Conservation (phyloP, 1,140 invertebrate species). For the Spodoptera litura region DNA sequence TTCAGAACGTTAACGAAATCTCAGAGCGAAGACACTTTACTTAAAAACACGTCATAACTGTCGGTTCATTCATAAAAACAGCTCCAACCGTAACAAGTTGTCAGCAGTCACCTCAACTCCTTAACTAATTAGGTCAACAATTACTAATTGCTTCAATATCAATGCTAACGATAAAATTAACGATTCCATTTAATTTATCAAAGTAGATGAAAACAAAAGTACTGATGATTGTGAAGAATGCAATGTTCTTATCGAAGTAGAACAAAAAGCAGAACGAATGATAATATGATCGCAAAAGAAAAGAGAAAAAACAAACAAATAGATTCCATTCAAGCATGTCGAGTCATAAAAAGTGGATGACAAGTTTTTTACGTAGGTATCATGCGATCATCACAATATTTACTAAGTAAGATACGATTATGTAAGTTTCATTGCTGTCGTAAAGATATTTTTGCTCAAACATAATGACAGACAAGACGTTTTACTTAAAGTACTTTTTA, state of each 20-base stretch:
- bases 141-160: too few species aligned
- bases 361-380: neutral
- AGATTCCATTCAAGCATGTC: conserved; percentile 17
- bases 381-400: conserved; percentile 5
- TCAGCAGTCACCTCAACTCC: too few species aligned
- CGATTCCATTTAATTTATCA: too few species aligned
- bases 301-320: conserved; percentile 14
- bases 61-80: too few species aligned
- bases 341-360: neutral
- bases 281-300: neutral
- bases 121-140: too few species aligned
- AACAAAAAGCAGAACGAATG: neutral
- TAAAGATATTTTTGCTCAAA: neutral
- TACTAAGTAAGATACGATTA: neutral
- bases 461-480: neutral
- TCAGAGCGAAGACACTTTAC: too few species aligned
- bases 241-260: neutral
- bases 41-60: too few species aligned
- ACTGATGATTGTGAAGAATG: too few species aligned
- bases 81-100: too few species aligned
- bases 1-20: too few species aligned
- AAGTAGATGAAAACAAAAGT: too few species aligned
- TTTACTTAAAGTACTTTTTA: neutral
- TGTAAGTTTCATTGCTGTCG: neutral
- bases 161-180: too few species aligned